Percentiles rank a stretch among this genome's conserved stretches.
phyloP scores from a whole-genome alignment of 2,797 vertebrate species.

The Lacerta viridis region DNA sequence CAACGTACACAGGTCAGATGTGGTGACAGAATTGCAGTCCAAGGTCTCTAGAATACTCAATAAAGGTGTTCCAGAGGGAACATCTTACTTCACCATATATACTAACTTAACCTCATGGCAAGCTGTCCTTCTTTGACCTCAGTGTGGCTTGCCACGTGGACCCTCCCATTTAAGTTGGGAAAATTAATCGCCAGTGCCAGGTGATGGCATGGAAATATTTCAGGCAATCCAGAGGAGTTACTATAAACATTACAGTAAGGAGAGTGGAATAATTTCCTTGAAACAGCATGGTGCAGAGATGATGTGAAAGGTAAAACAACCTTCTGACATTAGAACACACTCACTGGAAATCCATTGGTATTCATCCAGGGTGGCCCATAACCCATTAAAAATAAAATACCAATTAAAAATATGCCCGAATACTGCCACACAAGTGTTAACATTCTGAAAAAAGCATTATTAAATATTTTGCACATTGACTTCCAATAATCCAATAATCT shows the following conservation, averaged over 20 bases:
- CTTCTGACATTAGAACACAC: not conserved
- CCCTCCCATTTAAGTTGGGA: not conserved
- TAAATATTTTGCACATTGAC: slow-evolving; percentile 11
- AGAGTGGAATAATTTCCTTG: no score
- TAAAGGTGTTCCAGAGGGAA: not conserved
- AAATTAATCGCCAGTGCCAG: not conserved
- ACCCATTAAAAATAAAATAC: not conserved
- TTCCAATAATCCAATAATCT: not conserved
- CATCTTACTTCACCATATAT: no score
- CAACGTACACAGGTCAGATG: not conserved
- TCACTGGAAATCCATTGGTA: not conserved
- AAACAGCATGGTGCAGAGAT: no score
- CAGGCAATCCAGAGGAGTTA: not conserved
- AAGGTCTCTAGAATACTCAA: not conserved
- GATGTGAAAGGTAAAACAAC: no score
- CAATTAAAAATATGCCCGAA: not conserved
- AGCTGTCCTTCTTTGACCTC: not conserved
- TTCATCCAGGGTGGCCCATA: not conserved
- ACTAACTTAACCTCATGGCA: not conserved
- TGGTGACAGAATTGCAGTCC: not conserved
- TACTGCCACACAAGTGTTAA: not conserved
- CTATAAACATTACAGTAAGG: no score
- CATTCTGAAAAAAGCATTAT: not conserved
- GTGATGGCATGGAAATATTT: not conserved
- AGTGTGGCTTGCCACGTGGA: not conserved